phyloP scores from a whole-genome alignment of 2,888 invertebrate genomes.

The Lacanobia wlatinum region DNA sequence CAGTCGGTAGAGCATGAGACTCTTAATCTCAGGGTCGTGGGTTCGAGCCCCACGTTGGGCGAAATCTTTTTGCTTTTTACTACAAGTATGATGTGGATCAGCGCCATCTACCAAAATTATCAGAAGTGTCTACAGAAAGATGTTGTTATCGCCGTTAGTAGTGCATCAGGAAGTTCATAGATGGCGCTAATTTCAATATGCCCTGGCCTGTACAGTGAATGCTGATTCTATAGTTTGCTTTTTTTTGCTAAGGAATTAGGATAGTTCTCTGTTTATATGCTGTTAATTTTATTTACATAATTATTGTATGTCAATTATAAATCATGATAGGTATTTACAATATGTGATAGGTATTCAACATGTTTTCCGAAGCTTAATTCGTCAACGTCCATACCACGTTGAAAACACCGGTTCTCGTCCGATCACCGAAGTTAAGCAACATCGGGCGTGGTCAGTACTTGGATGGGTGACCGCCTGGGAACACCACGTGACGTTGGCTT shows the following conservation, averaged over 20 bases:
- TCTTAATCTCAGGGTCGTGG: slow-evolving; percentile 92
- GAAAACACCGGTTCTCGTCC: slow-evolving; percentile 87
- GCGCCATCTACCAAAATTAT: slow-evolving; percentile 36
- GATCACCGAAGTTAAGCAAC: slow-evolving; percentile 89
- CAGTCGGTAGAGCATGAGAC: slow-evolving; percentile 91
- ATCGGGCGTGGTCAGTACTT: slow-evolving; percentile 87
- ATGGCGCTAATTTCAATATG: slow-evolving; percentile 22
- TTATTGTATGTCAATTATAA: not conserved
- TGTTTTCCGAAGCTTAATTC: accelerated
- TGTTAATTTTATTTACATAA: not conserved
- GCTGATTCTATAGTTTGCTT: too few species aligned
- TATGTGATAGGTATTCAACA: not conserved
- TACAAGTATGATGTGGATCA: not conserved
- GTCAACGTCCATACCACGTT: slow-evolving; percentile 84
- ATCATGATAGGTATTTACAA: accelerated
- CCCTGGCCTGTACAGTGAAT: not conserved
- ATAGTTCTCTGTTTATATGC: too few species aligned
- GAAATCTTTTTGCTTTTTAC: slow-evolving; percentile 71
- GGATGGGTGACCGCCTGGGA: slow-evolving; percentile 87
- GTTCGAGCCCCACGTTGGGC: slow-evolving; percentile 92
- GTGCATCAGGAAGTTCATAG: slow-evolving; percentile 3
- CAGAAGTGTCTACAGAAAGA: not conserved
- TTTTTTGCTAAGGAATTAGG: not conserved
- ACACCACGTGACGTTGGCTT: slow-evolving; percentile 81
- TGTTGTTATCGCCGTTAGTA: not conserved